Evolutionary conservation across 2,888 invertebrate genomes (phyloP).

Genomic region (Eristalis intricaria): DNA sequence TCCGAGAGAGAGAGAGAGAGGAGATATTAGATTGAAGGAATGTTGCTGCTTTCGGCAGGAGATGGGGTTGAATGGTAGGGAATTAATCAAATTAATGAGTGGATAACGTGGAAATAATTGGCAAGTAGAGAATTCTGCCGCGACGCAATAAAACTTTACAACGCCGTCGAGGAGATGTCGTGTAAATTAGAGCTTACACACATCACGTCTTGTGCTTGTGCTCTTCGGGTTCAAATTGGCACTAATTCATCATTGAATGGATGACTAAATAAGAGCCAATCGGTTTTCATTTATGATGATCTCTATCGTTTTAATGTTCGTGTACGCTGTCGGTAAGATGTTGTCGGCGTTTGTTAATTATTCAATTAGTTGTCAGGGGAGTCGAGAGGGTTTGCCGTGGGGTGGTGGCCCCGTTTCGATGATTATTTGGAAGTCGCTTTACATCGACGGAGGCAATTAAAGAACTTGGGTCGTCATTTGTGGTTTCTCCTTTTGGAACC

Average conservation of each 20-base stretch:
- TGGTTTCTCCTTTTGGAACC: too few relatives aligned
- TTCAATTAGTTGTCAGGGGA: not conserved
- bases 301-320: not conserved
- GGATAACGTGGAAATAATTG: constrained; percentile 66
- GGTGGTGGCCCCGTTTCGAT: not conserved
- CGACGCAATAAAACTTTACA: constrained; percentile 36
- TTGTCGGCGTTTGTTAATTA: not conserved
- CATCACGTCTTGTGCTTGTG: constrained; percentile 4
- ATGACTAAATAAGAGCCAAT: not conserved
- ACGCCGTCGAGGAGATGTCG: constrained; percentile 13
- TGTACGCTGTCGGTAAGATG: not conserved
- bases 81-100: constrained; percentile 68
- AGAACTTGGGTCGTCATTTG: too few relatives aligned
- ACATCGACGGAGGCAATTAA: too few relatives aligned
- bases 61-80: not conserved
- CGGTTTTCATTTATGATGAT: not conserved
- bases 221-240: constrained; percentile 27
- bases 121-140: constrained; percentile 33
- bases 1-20: too few relatives aligned
- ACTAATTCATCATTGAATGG: constrained; percentile 22
- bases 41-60: not conserved
- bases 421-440: too few relatives aligned
- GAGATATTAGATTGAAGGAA: not conserved
- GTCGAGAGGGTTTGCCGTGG: not conserved
- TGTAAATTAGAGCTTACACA: constrained; percentile 63